Conservation (phyloP, 2,113 vertebrate genomes). For the Leptocoma aspasia region DNA sequence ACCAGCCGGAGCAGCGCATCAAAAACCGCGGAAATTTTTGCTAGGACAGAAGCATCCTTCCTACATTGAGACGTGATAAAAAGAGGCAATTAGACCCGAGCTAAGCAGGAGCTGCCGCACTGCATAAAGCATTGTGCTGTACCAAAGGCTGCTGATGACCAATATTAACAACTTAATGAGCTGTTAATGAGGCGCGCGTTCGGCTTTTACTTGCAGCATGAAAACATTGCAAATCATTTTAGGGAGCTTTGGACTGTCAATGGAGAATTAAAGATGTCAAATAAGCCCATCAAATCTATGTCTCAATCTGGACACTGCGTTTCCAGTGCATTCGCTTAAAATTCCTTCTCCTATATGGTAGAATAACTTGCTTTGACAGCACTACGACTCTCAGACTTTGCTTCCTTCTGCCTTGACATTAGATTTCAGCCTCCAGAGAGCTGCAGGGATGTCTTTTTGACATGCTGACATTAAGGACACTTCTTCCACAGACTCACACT, state of each 20-base stretch:
- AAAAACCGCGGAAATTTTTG: neutral
- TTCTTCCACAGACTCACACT: constrained; percentile 37
- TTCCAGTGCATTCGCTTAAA: constrained; percentile 39
- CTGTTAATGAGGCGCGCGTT: constrained; percentile 64
- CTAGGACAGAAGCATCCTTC: neutral
- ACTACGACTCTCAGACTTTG: constrained; percentile 14
- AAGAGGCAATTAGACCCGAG: constrained; percentile 38
- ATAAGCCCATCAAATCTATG: constrained; percentile 37
- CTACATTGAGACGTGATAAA: neutral
- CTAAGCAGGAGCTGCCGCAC: constrained; percentile 27
- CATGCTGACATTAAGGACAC: constrained; percentile 57
- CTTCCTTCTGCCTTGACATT: constrained; percentile 51
- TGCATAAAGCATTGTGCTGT: constrained; percentile 25
- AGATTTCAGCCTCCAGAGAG: constrained; percentile 46
- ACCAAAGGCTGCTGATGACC: constrained; percentile 65
- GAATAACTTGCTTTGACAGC: constrained; percentile 54
- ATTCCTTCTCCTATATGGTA: constrained; percentile 5
- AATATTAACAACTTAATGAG: constrained; percentile 72
- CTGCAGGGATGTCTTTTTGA: constrained; percentile 54
- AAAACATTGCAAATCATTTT: constrained; percentile 66
- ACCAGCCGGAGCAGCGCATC: neutral
- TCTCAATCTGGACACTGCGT: constrained; percentile 49
- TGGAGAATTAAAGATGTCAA: constrained; percentile 52
- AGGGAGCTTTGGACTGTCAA: constrained; percentile 42
- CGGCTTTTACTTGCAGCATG: constrained; percentile 57